Conservation (phyloP, 1,140 invertebrate species). For the Rhagoletis zephyria region DNA sequence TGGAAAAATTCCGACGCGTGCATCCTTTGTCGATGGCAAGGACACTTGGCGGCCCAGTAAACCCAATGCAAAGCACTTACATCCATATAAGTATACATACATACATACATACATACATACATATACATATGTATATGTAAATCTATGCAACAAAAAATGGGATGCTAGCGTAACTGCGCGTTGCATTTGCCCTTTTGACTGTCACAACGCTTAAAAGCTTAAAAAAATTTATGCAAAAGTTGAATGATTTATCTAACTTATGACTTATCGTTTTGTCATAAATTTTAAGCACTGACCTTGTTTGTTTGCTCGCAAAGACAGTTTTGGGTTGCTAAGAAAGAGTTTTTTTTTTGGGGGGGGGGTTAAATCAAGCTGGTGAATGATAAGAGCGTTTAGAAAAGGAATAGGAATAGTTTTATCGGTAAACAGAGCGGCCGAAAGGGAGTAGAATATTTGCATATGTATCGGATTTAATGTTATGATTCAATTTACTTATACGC, state of each 20-base stretch:
- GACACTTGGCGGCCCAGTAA: neutral
- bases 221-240: conserved; percentile 31
- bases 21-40: conserved; percentile 1
- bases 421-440: too few relatives aligned
- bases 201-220: conserved; percentile 14
- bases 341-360: too few relatives aligned
- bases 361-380: too few relatives aligned
- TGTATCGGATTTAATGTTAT: too few relatives aligned
- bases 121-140: neutral
- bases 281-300: neutral
- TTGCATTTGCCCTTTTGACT: conserved; percentile 17
- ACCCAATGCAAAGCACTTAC: neutral
- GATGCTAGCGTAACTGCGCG: neutral
- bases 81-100: neutral
- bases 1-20: neutral
- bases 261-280: conserved; percentile 47
- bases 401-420: too few relatives aligned
- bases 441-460: too few relatives aligned
- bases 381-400: too few relatives aligned
- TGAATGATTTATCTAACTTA: conserved; percentile 46
- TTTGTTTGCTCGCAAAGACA: too few relatives aligned
- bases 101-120: neutral
- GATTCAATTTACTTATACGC: too few relatives aligned
- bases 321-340: too few relatives aligned
- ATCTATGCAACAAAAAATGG: neutral